Evolutionary conservation across 2,797 vertebrate species (phyloP).

Genomic region (Chelidonichthys spinosus): DNA sequence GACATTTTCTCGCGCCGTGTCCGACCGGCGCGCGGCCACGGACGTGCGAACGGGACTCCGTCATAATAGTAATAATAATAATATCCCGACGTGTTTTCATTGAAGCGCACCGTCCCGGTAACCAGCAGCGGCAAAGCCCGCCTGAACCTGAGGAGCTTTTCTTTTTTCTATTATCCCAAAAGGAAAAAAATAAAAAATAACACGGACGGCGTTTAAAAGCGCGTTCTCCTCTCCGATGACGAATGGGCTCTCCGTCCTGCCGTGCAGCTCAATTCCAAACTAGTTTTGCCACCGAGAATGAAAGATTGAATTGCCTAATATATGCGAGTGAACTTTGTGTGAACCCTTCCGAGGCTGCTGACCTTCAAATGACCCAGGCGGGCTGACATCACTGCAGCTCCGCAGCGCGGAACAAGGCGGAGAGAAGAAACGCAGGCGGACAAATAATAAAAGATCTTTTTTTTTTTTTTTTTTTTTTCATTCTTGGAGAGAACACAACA

Average conservation of each 20-base stretch:
- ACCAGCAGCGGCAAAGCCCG: constrained; percentile 32
- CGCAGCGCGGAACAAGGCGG: constrained; percentile 69
- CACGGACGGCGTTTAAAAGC: constrained; percentile 65
- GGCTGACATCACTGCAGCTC: constrained; percentile 93
- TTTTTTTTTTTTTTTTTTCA: background rate
- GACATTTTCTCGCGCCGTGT: constrained; percentile 85
- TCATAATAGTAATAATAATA: constrained; percentile 19
- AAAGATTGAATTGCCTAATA: constrained; percentile 99
- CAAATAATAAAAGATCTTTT: constrained; percentile 1
- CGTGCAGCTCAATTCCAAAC: constrained; percentile 93
- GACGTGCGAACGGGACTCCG: constrained; percentile 32
- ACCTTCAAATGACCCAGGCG: constrained; percentile 99
- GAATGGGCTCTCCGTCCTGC: constrained; percentile 90
- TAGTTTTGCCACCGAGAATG: constrained; percentile 94
- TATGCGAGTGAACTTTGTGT: constrained; percentile 99
- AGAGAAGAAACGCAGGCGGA: constrained; percentile 65
- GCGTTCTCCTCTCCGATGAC: constrained; percentile 83
- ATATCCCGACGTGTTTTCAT: constrained; percentile 41
- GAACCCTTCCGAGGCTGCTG: constrained; percentile 98
- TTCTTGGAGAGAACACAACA: constrained; percentile 41
- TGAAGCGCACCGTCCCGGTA: constrained; percentile 36
- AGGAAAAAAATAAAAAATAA: constrained; percentile 49
- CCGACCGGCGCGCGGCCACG: constrained; percentile 78
- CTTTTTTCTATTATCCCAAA: constrained; percentile 16
- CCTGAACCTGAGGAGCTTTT: constrained; percentile 35